Percentiles rank a stretch among this genome's conserved stretches.
Evolutionary conservation across 2,113 vertebrate species (phyloP).

Genomic region (Tyrannus savana): DNA sequence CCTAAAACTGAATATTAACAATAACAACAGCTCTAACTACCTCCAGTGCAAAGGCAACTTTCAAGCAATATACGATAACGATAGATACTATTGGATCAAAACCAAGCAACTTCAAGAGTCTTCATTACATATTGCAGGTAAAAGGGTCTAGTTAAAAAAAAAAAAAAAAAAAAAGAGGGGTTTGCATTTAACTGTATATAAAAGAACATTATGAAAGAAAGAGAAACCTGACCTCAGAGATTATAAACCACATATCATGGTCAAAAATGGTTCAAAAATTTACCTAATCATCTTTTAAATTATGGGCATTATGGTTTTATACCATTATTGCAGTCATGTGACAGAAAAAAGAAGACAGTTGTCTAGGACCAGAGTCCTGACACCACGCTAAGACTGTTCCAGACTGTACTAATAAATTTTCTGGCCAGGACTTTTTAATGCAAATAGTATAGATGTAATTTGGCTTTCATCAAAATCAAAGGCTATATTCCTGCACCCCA

Average conservation of each 20-base stretch:
- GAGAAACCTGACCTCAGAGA: neutral
- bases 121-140: neutral
- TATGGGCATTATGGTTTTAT: neutral
- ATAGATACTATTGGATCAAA: neutral
- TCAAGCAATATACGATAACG: neutral
- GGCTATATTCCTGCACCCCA: neutral
- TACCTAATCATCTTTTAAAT: neutral
- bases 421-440: neutral
- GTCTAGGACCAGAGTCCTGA: neutral
- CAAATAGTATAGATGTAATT: neutral
- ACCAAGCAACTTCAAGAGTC: neutral
- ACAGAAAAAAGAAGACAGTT: neutral
- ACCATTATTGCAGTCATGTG: neutral
- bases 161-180: rapidly evolving
- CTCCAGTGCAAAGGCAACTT: neutral
- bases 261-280: neutral
- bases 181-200: neutral
- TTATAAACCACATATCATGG: neutral
- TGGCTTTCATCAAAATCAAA: neutral
- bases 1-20: neutral
- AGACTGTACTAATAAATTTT: neutral
- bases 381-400: neutral
- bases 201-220: neutral
- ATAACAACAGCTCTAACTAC: neutral
- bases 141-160: neutral